A percentile compares a stretch with the other conserved stretches of the same genome.
Conservation (phyloP, 2,888 invertebrate species). For the Tetanocera ferruginea region DNA sequence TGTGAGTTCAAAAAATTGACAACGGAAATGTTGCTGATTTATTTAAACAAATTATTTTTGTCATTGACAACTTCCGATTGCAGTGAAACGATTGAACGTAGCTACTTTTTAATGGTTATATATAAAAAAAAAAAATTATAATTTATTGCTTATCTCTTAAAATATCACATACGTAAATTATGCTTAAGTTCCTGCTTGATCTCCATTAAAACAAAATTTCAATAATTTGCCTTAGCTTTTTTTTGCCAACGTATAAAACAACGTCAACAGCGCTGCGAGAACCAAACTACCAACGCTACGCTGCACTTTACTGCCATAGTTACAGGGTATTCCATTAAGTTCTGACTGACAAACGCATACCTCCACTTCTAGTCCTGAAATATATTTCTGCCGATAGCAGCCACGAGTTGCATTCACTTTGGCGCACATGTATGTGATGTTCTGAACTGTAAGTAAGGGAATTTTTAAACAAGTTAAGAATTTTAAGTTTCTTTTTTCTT, state of each 20-base stretch:
- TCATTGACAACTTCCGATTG: constrained; percentile 30
- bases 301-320: constrained; percentile 52
- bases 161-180: neutral
- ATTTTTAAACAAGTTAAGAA: neutral
- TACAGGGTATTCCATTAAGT: constrained; percentile 70
- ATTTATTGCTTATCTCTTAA: neutral
- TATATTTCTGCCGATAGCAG: constrained; percentile 73
- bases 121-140: neutral
- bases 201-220: neutral
- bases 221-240: neutral
- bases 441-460: constrained; percentile 72
- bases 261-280: neutral
- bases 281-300: neutral
- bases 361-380: constrained; percentile 70
- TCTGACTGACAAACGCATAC: constrained; percentile 72
- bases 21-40: constrained; percentile 33
- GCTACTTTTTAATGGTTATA: neutral
- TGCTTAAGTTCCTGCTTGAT: neutral
- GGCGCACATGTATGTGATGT: constrained; percentile 80
- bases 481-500: neutral
- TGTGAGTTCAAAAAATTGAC: constrained; percentile 17
- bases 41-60: constrained; percentile 31
- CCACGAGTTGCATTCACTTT: constrained; percentile 75
- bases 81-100: neutral
- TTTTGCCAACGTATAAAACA: neutral